A percentile compares a stretch with the other conserved stretches of the same genome.
Conservation (phyloP, 2,888 invertebrate species). For the Archips xylosteana region DNA sequence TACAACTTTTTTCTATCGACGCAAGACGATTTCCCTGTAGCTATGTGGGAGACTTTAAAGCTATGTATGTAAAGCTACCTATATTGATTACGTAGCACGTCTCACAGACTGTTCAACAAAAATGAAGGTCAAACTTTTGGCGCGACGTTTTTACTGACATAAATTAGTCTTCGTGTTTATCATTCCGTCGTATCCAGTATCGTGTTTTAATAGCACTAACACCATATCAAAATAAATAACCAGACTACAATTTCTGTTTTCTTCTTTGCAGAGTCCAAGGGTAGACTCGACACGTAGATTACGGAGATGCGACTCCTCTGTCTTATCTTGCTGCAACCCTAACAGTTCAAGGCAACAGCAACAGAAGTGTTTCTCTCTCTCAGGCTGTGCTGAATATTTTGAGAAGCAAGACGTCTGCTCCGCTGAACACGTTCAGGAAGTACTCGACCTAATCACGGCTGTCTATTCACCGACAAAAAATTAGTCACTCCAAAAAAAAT, state of each 20-base stretch:
- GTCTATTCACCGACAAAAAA: constrained; percentile 58
- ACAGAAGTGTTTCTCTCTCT: constrained; percentile 59
- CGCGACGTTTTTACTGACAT: not conserved
- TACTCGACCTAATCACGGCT: constrained; percentile 58
- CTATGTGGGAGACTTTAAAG: not conserved
- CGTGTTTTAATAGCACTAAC: not conserved
- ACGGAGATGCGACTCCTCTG: constrained; percentile 64
- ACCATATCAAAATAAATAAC: not conserved
- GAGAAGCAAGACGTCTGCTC: constrained; percentile 57
- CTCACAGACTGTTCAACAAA: not conserved
- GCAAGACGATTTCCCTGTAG: too few species aligned
- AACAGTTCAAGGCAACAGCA: constrained; percentile 47
- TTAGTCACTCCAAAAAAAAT: not conserved
- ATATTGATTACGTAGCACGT: not conserved
- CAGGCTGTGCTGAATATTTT: constrained; percentile 57
- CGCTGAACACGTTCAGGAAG: constrained; percentile 52
- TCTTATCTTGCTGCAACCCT: constrained; percentile 65
- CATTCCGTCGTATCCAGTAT: not conserved
- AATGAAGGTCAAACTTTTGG: not conserved
- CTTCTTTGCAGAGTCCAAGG: constrained; percentile 44
- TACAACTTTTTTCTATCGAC: not conserved
- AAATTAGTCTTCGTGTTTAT: not conserved
- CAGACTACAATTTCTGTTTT: not conserved
- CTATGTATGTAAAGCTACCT: not conserved
- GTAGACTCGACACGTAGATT: constrained; percentile 43